Base-by-base conservation (phyloP, 2,113 vertebrate genomes). In the Taurulus bubalis region DNA sequence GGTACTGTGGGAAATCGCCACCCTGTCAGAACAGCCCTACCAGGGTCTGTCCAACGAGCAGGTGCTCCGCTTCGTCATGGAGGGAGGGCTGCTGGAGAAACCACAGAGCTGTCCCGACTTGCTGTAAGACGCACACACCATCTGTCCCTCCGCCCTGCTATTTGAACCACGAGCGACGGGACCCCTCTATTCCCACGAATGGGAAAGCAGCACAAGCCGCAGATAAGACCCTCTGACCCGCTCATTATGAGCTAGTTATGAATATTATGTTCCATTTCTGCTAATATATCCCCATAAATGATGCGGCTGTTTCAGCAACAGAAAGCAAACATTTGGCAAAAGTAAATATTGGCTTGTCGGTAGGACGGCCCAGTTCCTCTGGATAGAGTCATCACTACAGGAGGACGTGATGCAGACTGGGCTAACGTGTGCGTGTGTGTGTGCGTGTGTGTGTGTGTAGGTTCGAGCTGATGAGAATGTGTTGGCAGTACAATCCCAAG, bases 21-120 rank as follows among this genome's bases (percentile, higher is more conserved):
- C 98, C 0, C 92, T 99, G 64, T 96, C 98, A 0, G 98, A 99
- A 91, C 98, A 99, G 91, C 98, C 98, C 0, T 99, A 99, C 92
- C 98, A 99, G 86, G 98, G 98, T 81, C 95, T 99, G 95, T 98
- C 98, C 91, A 99, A 99, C 1, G 98, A 99, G 80, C 98, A 99
- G 90, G 98, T 99, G 68, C 96, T 99, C 24, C 98, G 97, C 83
- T 99, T 99, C 0, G 98, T 99, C 83, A 99, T 99, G 97, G 98
- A 99, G 60, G 98, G 98, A 1, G 98, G 98, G 16, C 95, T 99
- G 79, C 95, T 99, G 93, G 98, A 99, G 55, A 98, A 99, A 83
- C 98, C 98, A 0, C 97, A 99, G 90, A 98, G 97, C 86, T 99
- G 98, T 73, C 96, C 97, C 0, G 98, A 99, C 91, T 98, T 98